These are phyloP conservation scores for Bombus superbus DNA, from an alignment of 1,140 invertebrate genomes.

Conservation along the genomic window DNA sequence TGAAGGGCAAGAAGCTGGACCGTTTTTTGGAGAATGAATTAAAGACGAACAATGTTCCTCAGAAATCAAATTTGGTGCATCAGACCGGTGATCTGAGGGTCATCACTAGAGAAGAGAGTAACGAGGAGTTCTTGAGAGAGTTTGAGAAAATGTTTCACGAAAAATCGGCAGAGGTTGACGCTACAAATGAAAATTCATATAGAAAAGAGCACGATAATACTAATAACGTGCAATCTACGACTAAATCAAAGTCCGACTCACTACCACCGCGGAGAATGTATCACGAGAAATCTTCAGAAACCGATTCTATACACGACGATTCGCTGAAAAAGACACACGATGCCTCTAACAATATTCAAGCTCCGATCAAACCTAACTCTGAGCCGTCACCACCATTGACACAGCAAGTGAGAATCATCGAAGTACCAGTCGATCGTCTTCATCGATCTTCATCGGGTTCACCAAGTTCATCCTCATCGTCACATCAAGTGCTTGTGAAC, in stretches of 20 bases:
- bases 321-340: no score
- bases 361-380: conserved; percentile 15
- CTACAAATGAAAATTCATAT: no score
- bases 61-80: neutral
- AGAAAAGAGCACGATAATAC: no score
- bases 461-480: neutral
- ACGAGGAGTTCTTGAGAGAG: conserved; percentile 74
- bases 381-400: conserved; percentile 24
- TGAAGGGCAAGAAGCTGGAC: neutral
- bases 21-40: conserved; percentile 26
- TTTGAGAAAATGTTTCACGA: conserved; percentile 73
- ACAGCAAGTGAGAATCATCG: conserved; percentile 52
- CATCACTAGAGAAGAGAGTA: conserved; percentile 71
- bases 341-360: no score
- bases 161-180: neutral
- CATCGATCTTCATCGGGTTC: conserved; percentile 1
- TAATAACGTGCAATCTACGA: no score
- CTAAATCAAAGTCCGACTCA: neutral
- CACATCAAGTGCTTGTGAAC: conserved; percentile 87
- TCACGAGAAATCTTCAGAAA: no score
- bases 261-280: neutral
- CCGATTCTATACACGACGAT: no score
- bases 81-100: conserved; percentile 65
- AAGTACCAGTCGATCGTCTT: conserved; percentile 57
- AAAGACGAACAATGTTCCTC: conserved; percentile 21